phyloP scores from a whole-genome alignment of 2,888 invertebrate species.

The Tinea semifulvella region DNA sequence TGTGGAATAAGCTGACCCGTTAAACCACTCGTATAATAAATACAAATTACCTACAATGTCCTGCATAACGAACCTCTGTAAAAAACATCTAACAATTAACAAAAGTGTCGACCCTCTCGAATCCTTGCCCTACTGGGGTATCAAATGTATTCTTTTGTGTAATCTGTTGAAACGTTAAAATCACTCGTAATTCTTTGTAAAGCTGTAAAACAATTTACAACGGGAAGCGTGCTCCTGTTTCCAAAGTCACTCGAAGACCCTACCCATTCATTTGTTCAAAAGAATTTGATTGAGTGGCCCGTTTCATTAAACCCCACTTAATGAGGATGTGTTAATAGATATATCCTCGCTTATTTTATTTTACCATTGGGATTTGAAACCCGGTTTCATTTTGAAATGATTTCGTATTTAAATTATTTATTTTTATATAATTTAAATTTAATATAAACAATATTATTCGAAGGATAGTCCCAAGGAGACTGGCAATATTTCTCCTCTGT shows the following conservation, averaged over 20 bases:
- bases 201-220: slow-evolving; percentile 15
- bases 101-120: slow-evolving; percentile 7
- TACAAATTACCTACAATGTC: background rate
- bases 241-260: slow-evolving; percentile 18
- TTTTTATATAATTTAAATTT: too few relatives aligned
- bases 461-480: too few relatives aligned
- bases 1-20: background rate
- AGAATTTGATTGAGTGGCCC: slow-evolving; percentile 37
- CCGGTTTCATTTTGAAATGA: too few relatives aligned
- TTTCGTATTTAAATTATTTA: too few relatives aligned
- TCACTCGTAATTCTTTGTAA: slow-evolving; percentile 13
- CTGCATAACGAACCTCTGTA: background rate
- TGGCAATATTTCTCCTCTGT: too few relatives aligned
- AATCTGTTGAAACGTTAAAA: slow-evolving; percentile 11
- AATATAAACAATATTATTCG: too few relatives aligned
- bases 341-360: slow-evolving; percentile 13
- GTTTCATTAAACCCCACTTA: slow-evolving; percentile 39
- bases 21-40: too few relatives aligned
- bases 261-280: slow-evolving; percentile 23
- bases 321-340: slow-evolving; percentile 28
- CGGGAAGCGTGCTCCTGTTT: slow-evolving; percentile 26
- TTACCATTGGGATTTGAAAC: too few relatives aligned
- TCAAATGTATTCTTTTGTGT: slow-evolving; percentile 12
- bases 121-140: background rate
- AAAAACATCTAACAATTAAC: background rate